These are phyloP conservation scores for Columba guinea DNA, from an alignment of 2,797 vertebrate species.

Conservation along the genomic window DNA sequence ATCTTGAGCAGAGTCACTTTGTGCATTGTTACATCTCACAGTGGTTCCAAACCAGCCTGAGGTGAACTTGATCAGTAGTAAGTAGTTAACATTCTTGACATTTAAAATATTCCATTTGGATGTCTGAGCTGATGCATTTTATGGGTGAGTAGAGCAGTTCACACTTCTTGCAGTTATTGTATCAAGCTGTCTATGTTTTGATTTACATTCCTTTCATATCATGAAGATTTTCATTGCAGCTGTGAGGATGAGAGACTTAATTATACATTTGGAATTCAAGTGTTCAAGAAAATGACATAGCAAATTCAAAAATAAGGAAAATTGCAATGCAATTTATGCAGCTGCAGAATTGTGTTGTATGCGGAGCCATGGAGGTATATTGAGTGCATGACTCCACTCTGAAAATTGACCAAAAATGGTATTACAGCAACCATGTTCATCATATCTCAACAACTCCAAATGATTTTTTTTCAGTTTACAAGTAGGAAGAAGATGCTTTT, in stretches of 20 bases:
- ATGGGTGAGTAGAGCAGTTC: neutral
- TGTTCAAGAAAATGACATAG: conserved; percentile 14
- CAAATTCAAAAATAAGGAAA: conserved; percentile 42
- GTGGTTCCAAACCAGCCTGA: neutral
- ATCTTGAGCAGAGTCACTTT: neutral
- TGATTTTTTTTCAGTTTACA: neutral
- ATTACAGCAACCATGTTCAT: neutral
- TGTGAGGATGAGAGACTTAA: conserved; percentile 31
- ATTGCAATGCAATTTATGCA: neutral
- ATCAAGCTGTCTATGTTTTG: conserved; percentile 28
- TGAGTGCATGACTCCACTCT: neutral
- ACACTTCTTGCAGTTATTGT: neutral
- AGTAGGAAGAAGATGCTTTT: neutral
- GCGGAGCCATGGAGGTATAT: neutral
- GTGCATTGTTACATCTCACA: neutral
- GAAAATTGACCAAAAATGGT: conserved; percentile 4
- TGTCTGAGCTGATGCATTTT: neutral
- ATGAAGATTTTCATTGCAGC: neutral
- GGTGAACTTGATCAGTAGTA: neutral
- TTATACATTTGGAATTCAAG: conserved; percentile 16
- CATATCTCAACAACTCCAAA: neutral
- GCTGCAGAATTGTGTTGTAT: neutral
- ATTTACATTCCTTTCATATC: conserved; percentile 18
- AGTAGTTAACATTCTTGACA: neutral
- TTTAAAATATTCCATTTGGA: neutral